Evolutionary conservation across 2,888 invertebrate genomes (phyloP), one percentile per base, ranked within the genome.

Genomic region (Ecdyonurus torrentis): DNA sequence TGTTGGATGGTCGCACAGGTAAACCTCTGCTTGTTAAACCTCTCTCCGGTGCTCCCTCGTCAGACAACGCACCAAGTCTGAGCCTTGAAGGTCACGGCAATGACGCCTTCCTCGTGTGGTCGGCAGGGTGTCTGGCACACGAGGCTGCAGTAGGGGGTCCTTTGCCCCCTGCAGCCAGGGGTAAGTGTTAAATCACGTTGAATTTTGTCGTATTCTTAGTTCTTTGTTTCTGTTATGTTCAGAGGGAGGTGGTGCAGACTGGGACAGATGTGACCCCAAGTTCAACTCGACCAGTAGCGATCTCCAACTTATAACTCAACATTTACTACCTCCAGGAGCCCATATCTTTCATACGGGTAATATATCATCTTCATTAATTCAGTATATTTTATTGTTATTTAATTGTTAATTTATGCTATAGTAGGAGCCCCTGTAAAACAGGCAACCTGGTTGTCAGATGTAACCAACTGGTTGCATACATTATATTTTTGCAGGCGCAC

Each of bases 51-150:
- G 81, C 79, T 20, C 75, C 83, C 52, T 82, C 82, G 19, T 78
- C 81, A 1, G 84, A 83, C 72, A 78, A 80, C 71, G 81, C 80
- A 15, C 71, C 84, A 24, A 77, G 81, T 1, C 69, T 85, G 58
- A 79, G 80, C 19, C 77, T 81, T 65, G 79, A 82, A 67, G 79
- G 78, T 7, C 78, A 77, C 66, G 89, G 89, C 1, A 86, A 86
- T 68, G 90, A 91, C 72, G 80, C 87, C 72, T 89, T 86, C 70
- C 72, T 90, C 1, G 86, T 85, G 71, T 91, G 89, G 89, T 82
- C 84, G 37, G 81, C 84, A 1, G 84, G 87, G 69, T 87, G 87
- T 3, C 59, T 23, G 15, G 59, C 22, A 24, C 59, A 7, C 15
- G 37, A 5, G 15, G 37, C 7, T 5, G 15, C 37, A 10, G 37